Evolutionary conservation across 2,113 vertebrate species (phyloP).

Genomic region (Cygnus atratus): DNA sequence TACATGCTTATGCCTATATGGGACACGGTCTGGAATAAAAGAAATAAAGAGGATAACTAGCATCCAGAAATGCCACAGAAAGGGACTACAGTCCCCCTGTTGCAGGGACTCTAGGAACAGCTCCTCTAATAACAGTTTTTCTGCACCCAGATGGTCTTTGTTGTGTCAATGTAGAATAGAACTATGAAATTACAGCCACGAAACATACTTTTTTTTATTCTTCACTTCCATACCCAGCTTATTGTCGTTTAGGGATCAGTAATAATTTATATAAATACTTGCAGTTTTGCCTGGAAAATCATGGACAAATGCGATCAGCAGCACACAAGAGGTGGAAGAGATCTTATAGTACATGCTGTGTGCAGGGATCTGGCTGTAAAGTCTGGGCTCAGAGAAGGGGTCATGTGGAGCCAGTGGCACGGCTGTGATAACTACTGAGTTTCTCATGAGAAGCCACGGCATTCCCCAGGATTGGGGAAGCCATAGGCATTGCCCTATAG

Average conservation of each 20-base stretch:
- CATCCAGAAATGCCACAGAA: neutral
- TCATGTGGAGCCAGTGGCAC: neutral
- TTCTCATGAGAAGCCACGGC: neutral
- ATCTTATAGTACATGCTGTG: neutral
- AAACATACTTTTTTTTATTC: neutral
- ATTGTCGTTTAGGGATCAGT: neutral
- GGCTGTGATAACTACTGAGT: neutral
- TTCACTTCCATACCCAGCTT: neutral
- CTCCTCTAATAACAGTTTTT: neutral
- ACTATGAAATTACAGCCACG: neutral
- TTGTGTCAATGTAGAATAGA: neutral
- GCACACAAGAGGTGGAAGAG: neutral
- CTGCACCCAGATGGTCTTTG: neutral
- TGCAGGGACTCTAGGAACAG: too few relatives aligned
- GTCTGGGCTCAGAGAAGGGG: neutral
- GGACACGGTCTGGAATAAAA: neutral
- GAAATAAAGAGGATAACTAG: neutral
- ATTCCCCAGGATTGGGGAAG: fast-evolving
- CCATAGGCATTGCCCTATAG: neutral
- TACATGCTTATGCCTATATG: neutral
- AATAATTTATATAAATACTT: neutral
- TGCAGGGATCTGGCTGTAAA: neutral
- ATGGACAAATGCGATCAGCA: neutral
- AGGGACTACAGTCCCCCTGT: neutral
- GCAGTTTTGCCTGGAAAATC: neutral